phyloP scores from a whole-genome alignment of 2,888 invertebrate genomes.

The Hylaea fasciaria region DNA sequence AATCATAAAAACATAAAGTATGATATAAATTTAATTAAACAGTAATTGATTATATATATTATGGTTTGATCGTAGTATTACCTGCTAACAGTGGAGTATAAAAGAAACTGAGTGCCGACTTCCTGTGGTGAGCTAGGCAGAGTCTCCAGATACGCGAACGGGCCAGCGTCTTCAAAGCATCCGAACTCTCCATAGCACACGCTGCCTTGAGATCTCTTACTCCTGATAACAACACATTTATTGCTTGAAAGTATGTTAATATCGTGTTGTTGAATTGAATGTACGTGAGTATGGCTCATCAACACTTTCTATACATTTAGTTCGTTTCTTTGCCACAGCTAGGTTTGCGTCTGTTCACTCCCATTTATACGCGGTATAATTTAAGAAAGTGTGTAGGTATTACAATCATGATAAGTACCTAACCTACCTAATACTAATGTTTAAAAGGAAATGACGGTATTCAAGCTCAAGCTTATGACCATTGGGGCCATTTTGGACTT shows the following conservation, averaged over 20 bases:
- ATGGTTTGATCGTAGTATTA: constrained; percentile 54
- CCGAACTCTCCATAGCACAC: constrained; percentile 96
- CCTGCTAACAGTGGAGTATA: constrained; percentile 89
- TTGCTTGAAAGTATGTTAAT: constrained; percentile 34
- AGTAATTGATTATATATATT: too few relatives aligned
- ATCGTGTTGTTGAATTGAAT: constrained; percentile 36
- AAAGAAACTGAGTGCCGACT: constrained; percentile 92
- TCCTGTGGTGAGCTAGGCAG: constrained; percentile 94
- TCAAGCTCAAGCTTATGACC: too few relatives aligned
- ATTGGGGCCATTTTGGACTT: too few relatives aligned
- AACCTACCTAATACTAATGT: too few relatives aligned
- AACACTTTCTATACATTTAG: constrained; percentile 35
- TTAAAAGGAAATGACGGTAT: too few relatives aligned
- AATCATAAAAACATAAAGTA: too few relatives aligned
- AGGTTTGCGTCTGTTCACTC: constrained; percentile 17
- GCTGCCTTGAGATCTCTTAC: constrained; percentile 90
- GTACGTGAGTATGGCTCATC: constrained; percentile 28
- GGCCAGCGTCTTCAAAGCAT: constrained; percentile 96
- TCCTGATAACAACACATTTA: constrained; percentile 68
- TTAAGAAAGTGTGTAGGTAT: constrained; percentile 17
- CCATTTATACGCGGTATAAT: constrained; percentile 7
- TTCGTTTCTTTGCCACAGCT: constrained; percentile 29
- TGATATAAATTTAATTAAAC: too few relatives aligned
- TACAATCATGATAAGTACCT: not conserved
- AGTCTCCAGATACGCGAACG: constrained; percentile 95